Conservation (phyloP, 1,140 invertebrate species). For the Bicyclus anynana region DNA sequence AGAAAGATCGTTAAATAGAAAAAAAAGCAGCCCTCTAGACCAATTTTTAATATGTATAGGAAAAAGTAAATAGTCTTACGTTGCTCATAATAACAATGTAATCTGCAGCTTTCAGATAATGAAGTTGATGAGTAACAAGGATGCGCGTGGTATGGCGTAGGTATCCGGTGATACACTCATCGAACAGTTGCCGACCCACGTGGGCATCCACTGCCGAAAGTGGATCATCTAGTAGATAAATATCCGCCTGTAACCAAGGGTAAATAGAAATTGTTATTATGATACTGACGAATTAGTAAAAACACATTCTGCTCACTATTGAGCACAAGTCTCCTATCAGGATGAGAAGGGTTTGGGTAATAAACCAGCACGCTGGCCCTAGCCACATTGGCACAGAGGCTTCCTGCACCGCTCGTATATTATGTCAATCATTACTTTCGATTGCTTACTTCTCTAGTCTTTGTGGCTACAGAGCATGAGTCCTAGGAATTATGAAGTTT, state of each 20-base stretch:
- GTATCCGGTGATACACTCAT: slow-evolving; percentile 83
- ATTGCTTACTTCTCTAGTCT: no score
- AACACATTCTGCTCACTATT: no score
- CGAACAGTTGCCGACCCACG: slow-evolving; percentile 88
- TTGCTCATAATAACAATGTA: slow-evolving; percentile 87
- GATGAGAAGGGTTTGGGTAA: no score
- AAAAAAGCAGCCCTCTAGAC: background rate
- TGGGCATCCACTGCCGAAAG: slow-evolving; percentile 90
- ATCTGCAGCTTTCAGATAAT: slow-evolving; percentile 86
- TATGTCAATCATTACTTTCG: no score
- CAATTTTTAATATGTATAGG: background rate
- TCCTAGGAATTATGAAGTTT: no score
- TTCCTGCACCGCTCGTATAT: no score
- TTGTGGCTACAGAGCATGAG: no score
- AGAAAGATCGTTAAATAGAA: no score
- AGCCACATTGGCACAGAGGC: no score
- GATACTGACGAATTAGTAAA: background rate
- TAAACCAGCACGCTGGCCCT: no score
- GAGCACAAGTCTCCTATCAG: no score
- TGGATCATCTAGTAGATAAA: slow-evolving; percentile 90
- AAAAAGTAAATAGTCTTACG: slow-evolving; percentile 65
- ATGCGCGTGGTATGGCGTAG: slow-evolving; percentile 86
- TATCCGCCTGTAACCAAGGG: slow-evolving; percentile 78
- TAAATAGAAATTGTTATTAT: background rate
- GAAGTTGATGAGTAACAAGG: slow-evolving; percentile 91